These are phyloP conservation scores for Stegostoma tigrinum DNA, from an alignment of 2,113 vertebrate species.

Conservation along the genomic window DNA sequence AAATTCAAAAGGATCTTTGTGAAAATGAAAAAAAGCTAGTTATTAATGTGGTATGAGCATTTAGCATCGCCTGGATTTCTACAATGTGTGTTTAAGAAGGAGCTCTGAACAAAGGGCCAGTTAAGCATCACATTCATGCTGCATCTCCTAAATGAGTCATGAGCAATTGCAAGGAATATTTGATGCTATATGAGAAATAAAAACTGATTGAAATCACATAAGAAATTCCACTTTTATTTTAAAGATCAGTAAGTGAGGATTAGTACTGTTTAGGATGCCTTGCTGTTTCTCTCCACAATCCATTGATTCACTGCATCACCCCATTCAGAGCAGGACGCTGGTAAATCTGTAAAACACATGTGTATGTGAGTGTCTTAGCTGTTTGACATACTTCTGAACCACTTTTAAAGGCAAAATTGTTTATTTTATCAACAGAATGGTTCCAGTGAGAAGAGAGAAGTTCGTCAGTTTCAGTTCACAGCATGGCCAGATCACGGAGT, in stretches of 20 bases:
- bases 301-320: background rate
- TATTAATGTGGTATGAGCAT: background rate
- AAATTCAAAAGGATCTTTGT: background rate
- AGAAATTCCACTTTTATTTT: background rate
- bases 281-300: background rate
- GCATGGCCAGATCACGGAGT: conserved; percentile 96
- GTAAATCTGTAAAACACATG: background rate
- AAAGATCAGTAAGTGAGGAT: background rate
- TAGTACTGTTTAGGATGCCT: background rate
- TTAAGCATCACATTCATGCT: background rate
- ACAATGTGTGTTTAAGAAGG: background rate
- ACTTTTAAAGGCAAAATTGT: background rate
- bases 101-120: background rate
- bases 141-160: background rate
- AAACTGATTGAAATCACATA: background rate
- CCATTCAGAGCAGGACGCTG: background rate
- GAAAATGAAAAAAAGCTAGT: background rate
- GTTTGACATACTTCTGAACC: background rate
- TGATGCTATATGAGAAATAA: background rate
- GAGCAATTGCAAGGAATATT: background rate
- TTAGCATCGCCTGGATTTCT: background rate
- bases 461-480: conserved; percentile 97
- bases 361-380: background rate
- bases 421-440: conserved; percentile 65
- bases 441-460: conserved; percentile 92